Evolutionary conservation across 2,113 vertebrate species (phyloP), one percentile per base, ranked within the genome.

Genomic region (Neogobius melanostomus): DNA sequence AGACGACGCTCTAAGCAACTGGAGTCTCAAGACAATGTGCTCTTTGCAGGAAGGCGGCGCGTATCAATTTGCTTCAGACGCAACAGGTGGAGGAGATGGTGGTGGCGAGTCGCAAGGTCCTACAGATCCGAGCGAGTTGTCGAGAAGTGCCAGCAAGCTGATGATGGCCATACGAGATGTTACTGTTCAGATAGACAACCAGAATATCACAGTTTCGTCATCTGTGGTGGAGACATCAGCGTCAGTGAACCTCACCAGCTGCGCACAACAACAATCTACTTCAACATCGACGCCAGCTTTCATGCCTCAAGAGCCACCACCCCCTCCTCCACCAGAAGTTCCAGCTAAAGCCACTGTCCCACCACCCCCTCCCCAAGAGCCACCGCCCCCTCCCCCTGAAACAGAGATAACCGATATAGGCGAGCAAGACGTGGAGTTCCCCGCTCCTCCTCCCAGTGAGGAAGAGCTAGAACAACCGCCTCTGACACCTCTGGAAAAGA

Each of bases 141-240:
- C 96, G 2, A 95, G 90, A 77, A 95, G 93, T 56, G 92, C 95
- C 50, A 94, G 97, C 85, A 98, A 98, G 66, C 92, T 99, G 74
- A 96, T 98, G 97, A 99, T 98, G 98, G 98, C 97, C 2, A 98
- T 99, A 89, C 92, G 96, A 64, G 97, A 98, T 1, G 98, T 99
- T 82, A 99, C 97, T 0, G 97, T 99, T 59, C 96, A 99, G 88
- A 96, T 99, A 0, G 97, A 98, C 88, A 97, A 91, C 85, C 95
- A 97, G 84, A 99, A 98, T 76, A 95, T 98, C 80, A 95, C 94
- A 0, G 92, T 98, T 71, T 98, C 98, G 9, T 98, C 98, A 0
- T 95, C 96, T 47, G 90, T 94, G 68, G 64, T 92, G 91, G 93
- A 94, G 64, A 93, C 93, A 8, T 92, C 93, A 50, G 91, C 97